These are phyloP conservation scores for Xenotilapia longispinis DNA, from an alignment of 2,113 vertebrate species.

Conservation along the genomic window DNA sequence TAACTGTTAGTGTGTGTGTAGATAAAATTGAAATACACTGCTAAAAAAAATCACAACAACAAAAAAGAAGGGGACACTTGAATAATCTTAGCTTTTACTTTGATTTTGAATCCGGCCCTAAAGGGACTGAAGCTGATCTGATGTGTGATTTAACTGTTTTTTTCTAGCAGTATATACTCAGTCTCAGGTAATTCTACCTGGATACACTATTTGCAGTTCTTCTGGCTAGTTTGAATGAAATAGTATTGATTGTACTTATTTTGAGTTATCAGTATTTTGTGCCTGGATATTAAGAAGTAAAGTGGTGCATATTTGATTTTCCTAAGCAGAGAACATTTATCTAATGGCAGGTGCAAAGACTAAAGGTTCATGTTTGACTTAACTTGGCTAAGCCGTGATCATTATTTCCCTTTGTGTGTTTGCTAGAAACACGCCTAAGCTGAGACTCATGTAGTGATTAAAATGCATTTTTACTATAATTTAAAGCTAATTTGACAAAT, in stretches of 20 bases:
- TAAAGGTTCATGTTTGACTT: neutral
- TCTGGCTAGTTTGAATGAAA: neutral
- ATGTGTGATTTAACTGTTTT: neutral
- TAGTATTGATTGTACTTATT: neutral
- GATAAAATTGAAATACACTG: neutral
- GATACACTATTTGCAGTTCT: neutral
- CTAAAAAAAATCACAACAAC: neutral
- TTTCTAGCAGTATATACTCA: neutral
- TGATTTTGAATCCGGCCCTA: neutral
- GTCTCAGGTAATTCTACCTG: neutral
- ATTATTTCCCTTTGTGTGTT: neutral
- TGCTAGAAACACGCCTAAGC: neutral
- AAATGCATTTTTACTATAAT: neutral
- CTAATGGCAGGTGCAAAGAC: neutral
- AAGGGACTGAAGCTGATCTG: accelerated
- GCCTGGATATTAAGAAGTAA: neutral
- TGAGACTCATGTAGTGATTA: neutral
- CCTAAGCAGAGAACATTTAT: neutral
- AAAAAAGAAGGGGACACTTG: no score
- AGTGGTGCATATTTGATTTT: neutral
- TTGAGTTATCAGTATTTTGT: neutral
- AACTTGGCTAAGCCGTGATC: accelerated
- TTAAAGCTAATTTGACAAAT: neutral
- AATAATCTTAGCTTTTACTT: neutral
- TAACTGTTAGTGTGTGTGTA: neutral